phyloP scores from a whole-genome alignment of 92 coral and sea anemone species.

The Desmophyllum pertusum region DNA sequence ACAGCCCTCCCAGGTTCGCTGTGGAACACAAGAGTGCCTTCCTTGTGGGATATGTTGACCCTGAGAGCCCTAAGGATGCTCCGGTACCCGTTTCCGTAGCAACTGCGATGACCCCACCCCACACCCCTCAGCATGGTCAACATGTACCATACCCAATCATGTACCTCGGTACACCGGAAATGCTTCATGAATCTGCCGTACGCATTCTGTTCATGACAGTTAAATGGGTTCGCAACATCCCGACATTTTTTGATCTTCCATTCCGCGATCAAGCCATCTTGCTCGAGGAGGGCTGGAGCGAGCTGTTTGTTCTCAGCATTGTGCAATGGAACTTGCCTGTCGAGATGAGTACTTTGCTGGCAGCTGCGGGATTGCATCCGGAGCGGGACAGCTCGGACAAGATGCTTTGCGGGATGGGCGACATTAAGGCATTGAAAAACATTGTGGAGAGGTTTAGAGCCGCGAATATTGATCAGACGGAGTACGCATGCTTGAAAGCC shows the following conservation, averaged over 20 bases:
- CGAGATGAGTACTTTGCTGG: conserved; percentile 80
- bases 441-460: conserved; percentile 81
- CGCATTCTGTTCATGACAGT: conserved; percentile 92
- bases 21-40: conserved; percentile 40
- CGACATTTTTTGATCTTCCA: conserved; percentile 94
- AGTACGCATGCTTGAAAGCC: conserved; percentile 95
- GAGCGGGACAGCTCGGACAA: conserved; percentile 55
- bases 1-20: conserved; percentile 41
- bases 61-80: conserved; percentile 42
- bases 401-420: conserved; percentile 73
- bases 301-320: conserved; percentile 84
- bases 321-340: conserved; percentile 96
- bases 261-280: conserved; percentile 93
- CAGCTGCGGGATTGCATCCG: conserved; percentile 78
- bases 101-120: conserved; percentile 75
- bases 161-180: conserved; percentile 84
- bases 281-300: conserved; percentile 97
- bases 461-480: conserved; percentile 89
- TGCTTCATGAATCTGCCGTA: conserved; percentile 93
- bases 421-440: conserved; percentile 80
- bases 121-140: conserved; percentile 74
- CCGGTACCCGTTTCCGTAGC: conserved; percentile 62
- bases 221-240: conserved; percentile 98
- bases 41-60: conserved; percentile 42
- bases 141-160: conserved; percentile 53